These are phyloP conservation scores for Heterotis niloticus DNA, from an alignment of 2,113 vertebrate species.

Conservation along the genomic window DNA sequence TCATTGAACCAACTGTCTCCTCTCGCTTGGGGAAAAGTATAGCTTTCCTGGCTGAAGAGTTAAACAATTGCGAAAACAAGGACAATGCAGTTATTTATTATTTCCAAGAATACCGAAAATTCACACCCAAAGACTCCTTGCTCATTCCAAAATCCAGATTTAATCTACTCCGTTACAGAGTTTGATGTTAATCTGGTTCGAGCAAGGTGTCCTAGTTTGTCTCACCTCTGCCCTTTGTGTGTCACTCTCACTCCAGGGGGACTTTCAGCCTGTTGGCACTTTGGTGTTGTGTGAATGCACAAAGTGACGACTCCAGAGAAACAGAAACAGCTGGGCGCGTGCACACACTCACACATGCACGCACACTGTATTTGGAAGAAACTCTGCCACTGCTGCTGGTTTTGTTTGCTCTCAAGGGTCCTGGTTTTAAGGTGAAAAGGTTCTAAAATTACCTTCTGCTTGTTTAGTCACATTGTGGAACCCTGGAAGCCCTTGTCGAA, in stretches of 20 bases:
- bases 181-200: not conserved
- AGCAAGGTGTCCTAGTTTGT: not conserved
- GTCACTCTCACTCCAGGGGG: not conserved
- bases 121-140: no score
- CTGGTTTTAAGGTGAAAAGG: no score
- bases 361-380: not conserved
- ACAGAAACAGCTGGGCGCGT: not conserved
- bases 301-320: not conserved
- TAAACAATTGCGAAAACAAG: not conserved
- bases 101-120: no score
- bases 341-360: not conserved
- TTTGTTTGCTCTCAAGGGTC: not conserved
- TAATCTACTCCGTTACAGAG: not conserved
- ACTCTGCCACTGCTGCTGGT: not conserved
- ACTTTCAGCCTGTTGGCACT: not conserved
- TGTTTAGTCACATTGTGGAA: no score
- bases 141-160: no score
- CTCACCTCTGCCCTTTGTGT: constrained; percentile 3
- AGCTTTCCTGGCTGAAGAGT: not conserved
- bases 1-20: constrained; percentile 25
- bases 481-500: no score
- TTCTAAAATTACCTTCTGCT: no score
- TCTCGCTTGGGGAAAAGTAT: not conserved
- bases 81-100: no score
- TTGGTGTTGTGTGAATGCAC: not conserved